phyloP scores from a whole-genome alignment of 2,113 vertebrate genomes.

The Hydropotes inermis region DNA sequence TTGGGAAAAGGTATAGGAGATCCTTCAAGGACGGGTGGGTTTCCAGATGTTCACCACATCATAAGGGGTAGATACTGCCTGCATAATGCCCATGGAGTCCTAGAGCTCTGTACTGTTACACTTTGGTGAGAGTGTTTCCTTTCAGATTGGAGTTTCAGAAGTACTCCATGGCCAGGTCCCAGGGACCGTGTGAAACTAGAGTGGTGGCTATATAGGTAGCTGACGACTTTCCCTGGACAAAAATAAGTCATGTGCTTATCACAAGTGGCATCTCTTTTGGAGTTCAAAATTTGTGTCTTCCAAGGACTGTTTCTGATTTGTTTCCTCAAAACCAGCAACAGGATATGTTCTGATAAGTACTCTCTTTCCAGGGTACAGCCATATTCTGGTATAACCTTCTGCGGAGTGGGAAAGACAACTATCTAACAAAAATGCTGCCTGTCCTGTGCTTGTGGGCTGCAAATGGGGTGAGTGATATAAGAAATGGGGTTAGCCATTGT shows the following conservation, averaged over 20 bases:
- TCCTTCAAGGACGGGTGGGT: background rate
- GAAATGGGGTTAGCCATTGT: background rate
- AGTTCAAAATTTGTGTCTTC: background rate
- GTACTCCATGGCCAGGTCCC: background rate
- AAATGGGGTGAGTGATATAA: conserved; percentile 90
- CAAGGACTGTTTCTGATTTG: background rate
- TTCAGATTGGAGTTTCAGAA: background rate
- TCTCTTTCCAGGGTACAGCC: conserved; percentile 86
- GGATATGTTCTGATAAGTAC: background rate
- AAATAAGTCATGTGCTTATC: background rate
- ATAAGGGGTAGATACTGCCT: background rate
- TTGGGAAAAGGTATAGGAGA: background rate
- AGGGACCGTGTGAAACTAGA: background rate
- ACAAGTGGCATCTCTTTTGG: background rate
- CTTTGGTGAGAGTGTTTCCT: background rate
- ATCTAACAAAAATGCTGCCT: conserved; percentile 90
- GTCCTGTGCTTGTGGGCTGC: conserved; percentile 91
- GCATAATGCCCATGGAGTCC: background rate
- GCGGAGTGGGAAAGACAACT: conserved; percentile 90
- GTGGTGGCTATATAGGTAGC: background rate
- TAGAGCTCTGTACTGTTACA: background rate
- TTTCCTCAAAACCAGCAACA: background rate
- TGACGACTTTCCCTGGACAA: background rate
- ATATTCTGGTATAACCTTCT: conserved; percentile 96
- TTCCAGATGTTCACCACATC: background rate